Evolutionary conservation across 2,888 invertebrate genomes (phyloP), one percentile per base, ranked within the genome.

Genomic region (Netelia fuscicornis): DNA sequence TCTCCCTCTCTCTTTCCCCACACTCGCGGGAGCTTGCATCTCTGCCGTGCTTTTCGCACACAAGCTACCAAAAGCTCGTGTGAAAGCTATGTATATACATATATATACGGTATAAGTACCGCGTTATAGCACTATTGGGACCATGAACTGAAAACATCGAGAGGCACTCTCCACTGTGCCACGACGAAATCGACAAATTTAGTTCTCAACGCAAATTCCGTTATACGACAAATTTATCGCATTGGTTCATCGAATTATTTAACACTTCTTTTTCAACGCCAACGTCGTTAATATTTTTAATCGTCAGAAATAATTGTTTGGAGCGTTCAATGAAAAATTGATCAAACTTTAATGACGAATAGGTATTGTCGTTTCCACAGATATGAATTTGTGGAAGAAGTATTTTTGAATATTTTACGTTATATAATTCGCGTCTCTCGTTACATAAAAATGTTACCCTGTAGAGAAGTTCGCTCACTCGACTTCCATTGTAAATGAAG

Each of bases 1-100:
- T 74, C 76, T 48, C 52, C 23, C 60, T 25, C 20, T 67, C 20
- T 84, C 81, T 78, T 78, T 87, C 25, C 20, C 9, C 44, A 60
- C 58, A n/a, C 11, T n/a, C 2, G 11, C 5, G 48, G 58, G 58
- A 58, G 58, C 20, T 48, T 37, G 52, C 11, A 44, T 30, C 48
- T n/a, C 17, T 3, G 17, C 23, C 23, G 13, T 37, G 8, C 30
- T 56, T 65, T 56, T 20, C 23, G 30, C 30, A 17, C 30, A 25
- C 48, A 23, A 17, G 20, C 58, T 5, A 58, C 20, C 20, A 17
- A 58, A 58, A 58, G 58, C 58, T 58, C 5, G 20, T 58, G 17
- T 17, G n/a, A 17, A 58, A 17, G 17, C 23, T 0, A 20, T 58
- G 1, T 20, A 17, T 20, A 20, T 20, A 56, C 9, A 58, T 20